Base-by-base conservation (phyloP, 2,888 invertebrate genomes). In the Epinotia demarniana region DNA sequence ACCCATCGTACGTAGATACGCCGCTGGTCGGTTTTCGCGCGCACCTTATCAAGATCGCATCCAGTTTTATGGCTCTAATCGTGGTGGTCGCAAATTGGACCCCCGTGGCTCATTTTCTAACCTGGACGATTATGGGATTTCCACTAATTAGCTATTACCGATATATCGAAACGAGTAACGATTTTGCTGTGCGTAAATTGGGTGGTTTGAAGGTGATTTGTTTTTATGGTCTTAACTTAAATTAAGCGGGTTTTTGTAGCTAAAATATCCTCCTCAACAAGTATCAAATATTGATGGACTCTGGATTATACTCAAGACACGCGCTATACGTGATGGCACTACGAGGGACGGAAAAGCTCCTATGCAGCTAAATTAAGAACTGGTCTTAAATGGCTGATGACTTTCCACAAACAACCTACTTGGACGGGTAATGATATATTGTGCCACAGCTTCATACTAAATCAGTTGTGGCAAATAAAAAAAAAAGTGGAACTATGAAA, bases 91-190 rank as follows among this genome's bases (percentile, higher is more conserved):
- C 92, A 89, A 92, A 94, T 92, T 88, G 93, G 91, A 79, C 94
- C 92, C 94, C 81, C 69, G 92, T 87, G 93, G 90, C 86, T 90
- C 86, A 92, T 93, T 90, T 87, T 85, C 92, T 92, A 92, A 93
- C 92, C 92, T 92, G 91, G 84, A 89, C 93, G 91, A 93, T 93
- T 93, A 93, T 89, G 84, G 93, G 93, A 92, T 92, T 93, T 90
- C 89, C 81, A 85, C 90, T 94, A 94, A 94, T 94, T 93, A 93
- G 89, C 92, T 92, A 92, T 92, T 92, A 90, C 90, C 90, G 85
- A 92, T 93, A 92, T 87, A 89, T 86, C 84, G 85, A 86, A 83
- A 87, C 84, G 82, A 80, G 80, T 80, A 80, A 84, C 85, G 85
- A 83, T 85, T 86, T 88, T 86, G 81, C 77, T 77, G 78, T 75